Conservation (phyloP, 2,113 vertebrate species). For the Eupsittula cactorum region DNA sequence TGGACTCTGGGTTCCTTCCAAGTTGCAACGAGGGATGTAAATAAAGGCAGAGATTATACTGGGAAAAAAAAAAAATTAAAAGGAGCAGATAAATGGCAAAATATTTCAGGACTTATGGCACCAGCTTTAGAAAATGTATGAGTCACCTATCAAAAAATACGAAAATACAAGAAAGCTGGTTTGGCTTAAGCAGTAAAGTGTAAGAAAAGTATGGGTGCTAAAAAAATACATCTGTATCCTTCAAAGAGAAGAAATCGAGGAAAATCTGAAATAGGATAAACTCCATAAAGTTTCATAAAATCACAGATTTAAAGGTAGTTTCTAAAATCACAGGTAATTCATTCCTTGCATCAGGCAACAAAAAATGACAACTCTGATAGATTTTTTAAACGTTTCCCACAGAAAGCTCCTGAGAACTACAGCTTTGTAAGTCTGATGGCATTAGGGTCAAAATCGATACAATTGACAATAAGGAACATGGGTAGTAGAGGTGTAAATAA, state of each 20-base stretch:
- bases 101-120: neutral
- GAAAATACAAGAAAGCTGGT: neutral
- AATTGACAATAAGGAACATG: neutral
- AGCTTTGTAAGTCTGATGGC: neutral
- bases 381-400: neutral
- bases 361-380: neutral
- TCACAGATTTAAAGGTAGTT: neutral
- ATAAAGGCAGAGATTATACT: neutral
- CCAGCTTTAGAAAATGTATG: neutral
- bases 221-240: neutral
- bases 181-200: neutral
- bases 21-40: neutral
- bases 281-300: neutral
- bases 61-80: neutral
- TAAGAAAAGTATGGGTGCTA: neutral
- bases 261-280: neutral
- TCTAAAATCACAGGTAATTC: neutral
- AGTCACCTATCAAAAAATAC: neutral
- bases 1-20: neutral
- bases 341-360: neutral
- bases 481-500: constrained; percentile 11
- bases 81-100: neutral
- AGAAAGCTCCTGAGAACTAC: neutral
- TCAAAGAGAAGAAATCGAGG: neutral
- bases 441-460: neutral